Base-by-base conservation (phyloP, 2,113 vertebrate species). In the Acrocephalus arundinaceus region DNA sequence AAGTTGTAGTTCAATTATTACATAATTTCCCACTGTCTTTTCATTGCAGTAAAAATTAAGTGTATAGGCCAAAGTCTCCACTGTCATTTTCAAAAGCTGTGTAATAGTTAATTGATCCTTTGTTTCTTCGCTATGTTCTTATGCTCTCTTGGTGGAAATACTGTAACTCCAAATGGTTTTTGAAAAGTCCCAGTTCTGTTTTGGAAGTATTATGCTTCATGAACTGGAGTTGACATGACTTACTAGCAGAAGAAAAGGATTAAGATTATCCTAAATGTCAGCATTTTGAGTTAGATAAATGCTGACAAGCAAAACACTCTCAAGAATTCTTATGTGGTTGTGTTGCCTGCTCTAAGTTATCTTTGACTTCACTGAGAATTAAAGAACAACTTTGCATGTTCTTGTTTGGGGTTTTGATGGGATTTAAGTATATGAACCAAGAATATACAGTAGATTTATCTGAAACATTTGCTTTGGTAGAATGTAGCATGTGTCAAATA, bases 1-100 rank as follows among this genome's bases (percentile, higher is more conserved):
- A 78, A 66, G 5, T 27, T 28, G 7, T 52, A 39, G 41, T 82
- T 82, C 15, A 82, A 0, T 62, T 78, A 73, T 22, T 63, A 37
- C 0, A 0, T 62, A 0, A n/a, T 65, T 84, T 70, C 46, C 37
- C 9, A 27, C 12, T 2, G 3, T 43, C 31, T 90, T n/a, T 62
- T 78, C 31, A 7, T 54, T 82, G 73, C 39, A 59, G 39, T 78
- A 75, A 81, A 87, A 85, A 35, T 62, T 49, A 62, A 55, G 10
- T 52, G 3, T 41, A 41, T 33, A 25, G 39, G 10, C 37, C 37
- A 33, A 25, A 81, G 46, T 87, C 63, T 66, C 65, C 57, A 62
- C 27, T 70, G 15, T 27, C 10, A 35, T 61, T 93, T 86, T 73
- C 37, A 77, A 76, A 84, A 81, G 4, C 55, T 89, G 2, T 77